Percentiles rank a stretch among this genome's conserved stretches.
These are phyloP conservation scores for Ashinkailepas kermadecensis DNA, from an alignment of 2,888 invertebrate species.

Conservation along the genomic window DNA sequence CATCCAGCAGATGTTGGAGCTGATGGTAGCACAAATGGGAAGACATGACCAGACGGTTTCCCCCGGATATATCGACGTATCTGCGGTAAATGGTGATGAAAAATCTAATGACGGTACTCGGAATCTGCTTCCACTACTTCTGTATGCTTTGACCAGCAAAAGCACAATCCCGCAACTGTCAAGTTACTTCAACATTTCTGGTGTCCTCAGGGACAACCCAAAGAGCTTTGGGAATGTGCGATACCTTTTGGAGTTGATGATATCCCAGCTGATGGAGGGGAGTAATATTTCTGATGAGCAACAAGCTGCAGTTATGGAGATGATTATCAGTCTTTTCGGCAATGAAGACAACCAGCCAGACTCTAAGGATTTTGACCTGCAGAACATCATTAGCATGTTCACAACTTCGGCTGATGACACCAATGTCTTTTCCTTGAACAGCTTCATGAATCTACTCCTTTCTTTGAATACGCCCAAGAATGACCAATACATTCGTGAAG, in stretches of 20 bases:
- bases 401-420: background rate
- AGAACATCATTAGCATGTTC: background rate
- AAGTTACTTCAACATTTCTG: background rate
- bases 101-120: no score
- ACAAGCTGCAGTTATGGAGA: background rate
- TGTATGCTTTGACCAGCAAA: no score
- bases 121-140: no score
- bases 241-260: background rate
- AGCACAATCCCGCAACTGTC: no score
- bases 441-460: background rate
- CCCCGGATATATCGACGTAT: no score
- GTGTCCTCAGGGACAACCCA: background rate
- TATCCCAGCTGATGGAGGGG: background rate
- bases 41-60: no score
- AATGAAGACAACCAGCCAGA: background rate
- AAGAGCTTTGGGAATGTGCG: background rate
- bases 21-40: background rate
- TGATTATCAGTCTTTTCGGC: background rate
- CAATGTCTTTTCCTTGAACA: background rate
- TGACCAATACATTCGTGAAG: background rate
- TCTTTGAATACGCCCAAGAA: background rate
- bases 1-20: background rate
- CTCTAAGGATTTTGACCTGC: background rate
- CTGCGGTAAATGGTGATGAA: no score
- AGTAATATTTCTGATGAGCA: background rate